Evolutionary conservation across 1,140 invertebrate species (phyloP), one percentile per base, ranked within the genome.

Genomic region (Hypothenemus hampei): DNA sequence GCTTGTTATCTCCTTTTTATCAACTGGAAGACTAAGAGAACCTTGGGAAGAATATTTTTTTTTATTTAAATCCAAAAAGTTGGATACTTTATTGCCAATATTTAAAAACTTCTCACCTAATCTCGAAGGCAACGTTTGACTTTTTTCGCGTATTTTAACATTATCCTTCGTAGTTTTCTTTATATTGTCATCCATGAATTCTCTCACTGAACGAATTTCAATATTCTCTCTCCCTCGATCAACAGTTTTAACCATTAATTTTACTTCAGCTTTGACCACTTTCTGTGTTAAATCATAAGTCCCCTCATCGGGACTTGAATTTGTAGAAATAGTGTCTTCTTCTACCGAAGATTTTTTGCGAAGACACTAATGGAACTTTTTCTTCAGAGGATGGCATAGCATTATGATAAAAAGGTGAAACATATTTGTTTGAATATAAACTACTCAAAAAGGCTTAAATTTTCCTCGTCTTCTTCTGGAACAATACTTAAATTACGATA

Each of bases 191-290:
- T 74, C 71, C 31, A 74, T 55, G 68, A 76, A 76, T 53, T 77
- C 74, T 37, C 69, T 59, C 26, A 77, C 70, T 26, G 74, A 77
- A 49, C 74, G 65, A 39, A 78, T 76, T 65, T 78, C 77, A 33
- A 78, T 74, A 45, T 71, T 73, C 58, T 77, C 75, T 66, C 72
- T 73, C 8, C 76, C 76, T 59, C 63, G 59, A 41, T 77, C 75
- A 15, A 65, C 65, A 2, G 76, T 76, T 69, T 73, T 75, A 1
- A 78, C 76, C 29, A 78, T 53, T 2, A 78, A 64, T 64, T 78
- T 78, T 8, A 78, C 71, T 62, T 78, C 76, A 31, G 75, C 75
- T 58, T 70, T 71, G 0, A 69, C 63, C 16, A 62, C 19, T 51
- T 61, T 67, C 19, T 71, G 62, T 13, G 31, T 13, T 37, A 21